Conservation (phyloP, 2,888 invertebrate genomes). For the Agrypnus murinus region DNA sequence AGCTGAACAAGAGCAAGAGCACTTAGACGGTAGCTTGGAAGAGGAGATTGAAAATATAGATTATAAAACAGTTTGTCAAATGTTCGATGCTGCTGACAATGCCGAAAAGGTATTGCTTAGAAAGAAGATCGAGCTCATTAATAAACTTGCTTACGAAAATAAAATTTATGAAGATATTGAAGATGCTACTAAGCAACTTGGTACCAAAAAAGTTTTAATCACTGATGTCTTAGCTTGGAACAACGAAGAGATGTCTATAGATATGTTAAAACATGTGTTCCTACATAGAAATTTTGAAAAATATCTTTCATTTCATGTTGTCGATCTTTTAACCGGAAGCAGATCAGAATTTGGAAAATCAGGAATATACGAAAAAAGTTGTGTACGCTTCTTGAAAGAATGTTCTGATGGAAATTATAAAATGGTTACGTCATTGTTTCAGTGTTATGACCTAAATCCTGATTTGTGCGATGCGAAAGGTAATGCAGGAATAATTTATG, state of each 20-base stretch:
- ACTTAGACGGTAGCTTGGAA: too few relatives aligned
- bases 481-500: conserved; percentile 75
- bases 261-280: conserved; percentile 74
- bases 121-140: conserved; percentile 11
- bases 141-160: conserved; percentile 7
- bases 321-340: conserved; percentile 61
- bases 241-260: conserved; percentile 70
- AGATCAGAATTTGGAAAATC: conserved; percentile 60
- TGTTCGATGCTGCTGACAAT: conserved; percentile 1
- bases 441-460: conserved; percentile 70
- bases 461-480: conserved; percentile 74
- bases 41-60: too few relatives aligned
- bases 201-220: conserved; percentile 57
- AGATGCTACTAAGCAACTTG: not conserved
- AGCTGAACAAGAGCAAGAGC: too few relatives aligned
- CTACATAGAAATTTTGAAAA: conserved; percentile 69
- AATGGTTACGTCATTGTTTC: conserved; percentile 68
- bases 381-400: conserved; percentile 62
- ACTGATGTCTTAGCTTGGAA: conserved; percentile 72
- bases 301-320: conserved; percentile 62
- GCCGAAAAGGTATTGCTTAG: conserved; percentile 16
- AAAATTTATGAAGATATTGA: not conserved
- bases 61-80: conserved; percentile 16
- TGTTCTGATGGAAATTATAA: conserved; percentile 61
- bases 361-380: conserved; percentile 63